Evolutionary conservation across 2,888 invertebrate species (phyloP).

Genomic region (Torymus auratus): DNA sequence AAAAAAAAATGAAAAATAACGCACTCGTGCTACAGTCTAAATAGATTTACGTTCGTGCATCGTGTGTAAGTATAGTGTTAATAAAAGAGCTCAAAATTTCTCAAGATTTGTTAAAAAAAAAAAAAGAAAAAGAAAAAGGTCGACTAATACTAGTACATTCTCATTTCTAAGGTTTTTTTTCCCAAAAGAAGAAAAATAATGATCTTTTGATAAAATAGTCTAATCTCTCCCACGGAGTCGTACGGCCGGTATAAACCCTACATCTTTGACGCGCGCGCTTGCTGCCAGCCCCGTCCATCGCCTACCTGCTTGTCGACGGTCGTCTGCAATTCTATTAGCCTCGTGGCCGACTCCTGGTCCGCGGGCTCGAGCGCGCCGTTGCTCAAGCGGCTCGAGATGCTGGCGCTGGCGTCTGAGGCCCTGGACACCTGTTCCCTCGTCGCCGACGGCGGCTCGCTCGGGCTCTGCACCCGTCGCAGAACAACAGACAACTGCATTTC

Average conservation of each 20-base stretch:
- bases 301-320: slow-evolving; percentile 91
- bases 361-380: slow-evolving; percentile 76
- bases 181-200: too few species aligned
- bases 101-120: too few species aligned
- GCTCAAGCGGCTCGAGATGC: slow-evolving; percentile 63
- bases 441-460: background rate
- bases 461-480: slow-evolving; percentile 33
- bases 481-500: slow-evolving; percentile 16
- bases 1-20: slow-evolving; percentile 14
- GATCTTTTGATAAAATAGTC: too few species aligned
- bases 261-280: too few species aligned
- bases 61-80: slow-evolving; percentile 37
- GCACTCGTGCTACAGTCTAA: slow-evolving; percentile 44
- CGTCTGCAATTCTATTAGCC: slow-evolving; percentile 89
- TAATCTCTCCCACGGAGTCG: too few species aligned
- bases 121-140: too few species aligned
- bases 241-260: too few species aligned
- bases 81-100: too few species aligned
- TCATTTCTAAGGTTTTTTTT: background rate
- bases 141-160: background rate
- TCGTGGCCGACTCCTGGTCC: slow-evolving; percentile 80
- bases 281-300: background rate
- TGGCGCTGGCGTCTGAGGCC: background rate
- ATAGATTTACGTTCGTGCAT: slow-evolving; percentile 45
- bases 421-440: too few species aligned